Conservation (phyloP, 2,888 invertebrate species). For the Chrysolina americana region DNA sequence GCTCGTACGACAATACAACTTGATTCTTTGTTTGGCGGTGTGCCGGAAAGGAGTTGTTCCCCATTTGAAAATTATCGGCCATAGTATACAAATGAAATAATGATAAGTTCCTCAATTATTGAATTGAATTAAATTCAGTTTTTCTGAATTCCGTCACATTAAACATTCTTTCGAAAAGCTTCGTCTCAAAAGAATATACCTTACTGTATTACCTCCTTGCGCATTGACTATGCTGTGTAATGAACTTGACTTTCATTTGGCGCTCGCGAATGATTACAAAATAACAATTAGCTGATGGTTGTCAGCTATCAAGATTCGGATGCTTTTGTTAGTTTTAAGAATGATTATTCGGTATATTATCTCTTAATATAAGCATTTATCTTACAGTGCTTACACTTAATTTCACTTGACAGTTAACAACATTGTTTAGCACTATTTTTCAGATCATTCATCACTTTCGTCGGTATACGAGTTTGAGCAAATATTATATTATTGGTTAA, state of each 20-base stretch:
- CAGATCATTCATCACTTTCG: neutral
- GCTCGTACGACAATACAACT: too few species aligned
- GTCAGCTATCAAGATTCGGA: constrained; percentile 53
- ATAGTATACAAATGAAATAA: too few species aligned
- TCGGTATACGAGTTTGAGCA: neutral
- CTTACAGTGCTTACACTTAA: constrained; percentile 14
- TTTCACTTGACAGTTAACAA: constrained; percentile 21
- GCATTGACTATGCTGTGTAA: constrained; percentile 12
- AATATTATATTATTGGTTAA: neutral
- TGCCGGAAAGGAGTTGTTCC: too few species aligned
- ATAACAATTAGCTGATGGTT: constrained; percentile 56
- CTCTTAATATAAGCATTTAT: constrained; percentile 30
- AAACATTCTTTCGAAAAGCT: neutral
- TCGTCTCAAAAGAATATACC: neutral
- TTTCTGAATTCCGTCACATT: neutral
- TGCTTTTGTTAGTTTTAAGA: constrained; percentile 46
- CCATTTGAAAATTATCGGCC: too few species aligned
- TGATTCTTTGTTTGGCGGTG: too few species aligned
- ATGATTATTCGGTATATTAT: constrained; percentile 34
- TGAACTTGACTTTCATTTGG: constrained; percentile 30
- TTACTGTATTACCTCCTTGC: neutral
- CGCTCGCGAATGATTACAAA: constrained; percentile 50
- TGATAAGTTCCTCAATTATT: too few species aligned
- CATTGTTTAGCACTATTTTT: constrained; percentile 19
- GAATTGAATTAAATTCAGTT: too few species aligned